These are phyloP conservation scores for Pampusana beccarii DNA, from an alignment of 2,113 vertebrate species.

Conservation along the genomic window DNA sequence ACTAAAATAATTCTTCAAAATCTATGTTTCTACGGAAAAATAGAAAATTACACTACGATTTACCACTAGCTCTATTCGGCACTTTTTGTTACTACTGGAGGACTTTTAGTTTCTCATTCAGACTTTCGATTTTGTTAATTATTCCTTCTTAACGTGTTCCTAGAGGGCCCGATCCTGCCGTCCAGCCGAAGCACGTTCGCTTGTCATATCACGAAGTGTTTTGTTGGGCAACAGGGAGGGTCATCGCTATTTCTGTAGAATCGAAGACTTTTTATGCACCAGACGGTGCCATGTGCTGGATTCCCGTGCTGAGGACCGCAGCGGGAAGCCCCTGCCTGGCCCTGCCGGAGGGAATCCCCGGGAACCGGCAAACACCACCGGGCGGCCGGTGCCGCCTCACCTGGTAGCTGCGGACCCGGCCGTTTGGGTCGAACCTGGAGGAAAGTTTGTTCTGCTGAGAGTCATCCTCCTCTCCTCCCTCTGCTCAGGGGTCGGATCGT, in stretches of 20 bases:
- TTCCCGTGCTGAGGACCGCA: background rate
- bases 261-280: background rate
- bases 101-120: background rate
- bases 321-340: background rate
- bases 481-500: accelerated
- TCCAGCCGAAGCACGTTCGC: background rate
- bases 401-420: background rate
- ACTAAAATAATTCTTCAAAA: background rate
- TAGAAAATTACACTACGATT: background rate
- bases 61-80: background rate
- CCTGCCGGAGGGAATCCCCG: too few relatives aligned
- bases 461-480: background rate
- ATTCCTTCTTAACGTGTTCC: background rate
- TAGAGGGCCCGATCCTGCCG: background rate
- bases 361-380: background rate
- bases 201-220: background rate
- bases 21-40: background rate
- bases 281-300: background rate
- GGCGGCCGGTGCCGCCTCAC: background rate
- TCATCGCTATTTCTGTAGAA: background rate
- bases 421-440: background rate
- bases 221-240: background rate
- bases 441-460: background rate
- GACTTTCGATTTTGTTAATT: background rate
- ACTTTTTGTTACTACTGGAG: background rate